A percentile compares a stretch with the other conserved stretches of the same genome.
Evolutionary conservation across 2,888 invertebrate species (phyloP).

Genomic region (Tenthredo livida): DNA sequence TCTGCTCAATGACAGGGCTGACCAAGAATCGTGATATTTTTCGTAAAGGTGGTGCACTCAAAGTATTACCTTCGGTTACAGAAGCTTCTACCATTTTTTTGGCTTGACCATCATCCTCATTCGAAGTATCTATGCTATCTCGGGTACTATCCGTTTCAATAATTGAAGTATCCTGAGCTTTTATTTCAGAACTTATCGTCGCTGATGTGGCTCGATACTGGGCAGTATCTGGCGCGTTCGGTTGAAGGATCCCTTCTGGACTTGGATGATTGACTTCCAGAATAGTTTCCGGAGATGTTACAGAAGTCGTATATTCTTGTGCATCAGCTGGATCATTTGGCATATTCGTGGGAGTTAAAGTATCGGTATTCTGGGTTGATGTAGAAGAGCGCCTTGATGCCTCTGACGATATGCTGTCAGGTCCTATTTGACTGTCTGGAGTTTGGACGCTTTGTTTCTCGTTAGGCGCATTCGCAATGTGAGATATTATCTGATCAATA

Average conservation of each 20-base stretch:
- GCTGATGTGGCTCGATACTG: slow-evolving; percentile 13
- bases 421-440: slow-evolving; percentile 63
- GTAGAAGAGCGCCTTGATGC: slow-evolving; percentile 74
- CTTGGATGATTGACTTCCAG: slow-evolving; percentile 60
- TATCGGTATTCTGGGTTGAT: slow-evolving; percentile 75
- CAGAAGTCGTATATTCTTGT: slow-evolving; percentile 66
- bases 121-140: slow-evolving; percentile 38
- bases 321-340: slow-evolving; percentile 69
- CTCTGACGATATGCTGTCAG: slow-evolving; percentile 53
- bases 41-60: slow-evolving; percentile 80
- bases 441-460: slow-evolving; percentile 65
- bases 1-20: slow-evolving; percentile 87
- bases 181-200: slow-evolving; percentile 42
- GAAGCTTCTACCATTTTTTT: slow-evolving; percentile 59
- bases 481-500: slow-evolving; percentile 76
- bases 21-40: slow-evolving; percentile 91
- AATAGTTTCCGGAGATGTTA: slow-evolving; percentile 62
- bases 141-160: slow-evolving; percentile 52
- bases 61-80: slow-evolving; percentile 62
- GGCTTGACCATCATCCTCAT: slow-evolving; percentile 48
- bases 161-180: slow-evolving; percentile 59
- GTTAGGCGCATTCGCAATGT: slow-evolving; percentile 71
- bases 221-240: background rate
- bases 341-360: slow-evolving; percentile 73
- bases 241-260: background rate